Base-by-base conservation (phyloP, 2,888 invertebrate species). In the Neuroscelio doddi region DNA sequence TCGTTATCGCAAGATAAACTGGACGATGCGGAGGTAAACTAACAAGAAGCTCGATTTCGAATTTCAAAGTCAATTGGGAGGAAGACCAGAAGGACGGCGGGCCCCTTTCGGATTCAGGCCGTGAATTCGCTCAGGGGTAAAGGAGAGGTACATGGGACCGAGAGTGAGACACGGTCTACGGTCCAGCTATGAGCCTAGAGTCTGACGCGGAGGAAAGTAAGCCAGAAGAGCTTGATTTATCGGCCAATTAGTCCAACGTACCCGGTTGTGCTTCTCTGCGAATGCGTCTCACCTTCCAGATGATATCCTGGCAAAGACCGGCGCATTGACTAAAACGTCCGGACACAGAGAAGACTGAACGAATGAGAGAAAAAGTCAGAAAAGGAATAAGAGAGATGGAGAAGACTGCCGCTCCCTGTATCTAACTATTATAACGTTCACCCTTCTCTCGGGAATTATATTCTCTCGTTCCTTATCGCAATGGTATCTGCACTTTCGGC, bases 241-340 rank as follows among this genome's bases (percentile, higher is more conserved):
- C 83, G 83, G 80, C 83, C 83, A 83, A 83, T 83, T 83, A 83
- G 83, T 82, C 82, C 74, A 77, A 70, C 76, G 80, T 80, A 80
- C 80, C 80, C 78, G 79, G 80, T 78, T 78, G 80, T 73, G 73
- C 80, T 80, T 79, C 80, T 78, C 79, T 78, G 74, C 72, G 73
- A 51, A 71, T 75, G 78, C 77, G 79, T 80, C 80, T 81, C 80
- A 80, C 80, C 80, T 80, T 80, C 74, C 80, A 75, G 80, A 80
- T 80, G 79, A 81, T 81, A 81, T 78, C 72, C 76, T 52, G 64
- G 57, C 41, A 26, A 24, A 57, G 65, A 65, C 59, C 61, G 52
- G 64, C 64, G 56, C n/a, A n/a, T n/a, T n/a, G n/a, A n/a, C n/a
- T n/a, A n/a, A n/a, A n/a, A n/a, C 58, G 58, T 58, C 55, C 53